These are phyloP conservation scores for Balanococcus diminutus DNA, from an alignment of 2,888 invertebrate species.

Conservation along the genomic window DNA sequence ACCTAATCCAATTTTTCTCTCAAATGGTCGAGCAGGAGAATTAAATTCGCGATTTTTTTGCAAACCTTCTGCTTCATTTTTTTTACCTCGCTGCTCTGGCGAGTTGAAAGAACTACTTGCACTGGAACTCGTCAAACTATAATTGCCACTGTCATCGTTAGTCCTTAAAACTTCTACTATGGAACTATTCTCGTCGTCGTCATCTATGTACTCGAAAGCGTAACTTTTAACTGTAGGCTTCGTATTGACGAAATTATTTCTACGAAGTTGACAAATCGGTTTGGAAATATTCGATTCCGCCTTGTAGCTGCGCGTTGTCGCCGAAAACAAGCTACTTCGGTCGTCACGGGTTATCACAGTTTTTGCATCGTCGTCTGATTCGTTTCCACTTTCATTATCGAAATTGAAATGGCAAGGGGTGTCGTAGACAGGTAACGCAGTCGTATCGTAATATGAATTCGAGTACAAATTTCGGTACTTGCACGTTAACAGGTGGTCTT, in stretches of 20 bases:
- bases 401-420: constrained; percentile 3
- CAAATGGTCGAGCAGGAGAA: not conserved
- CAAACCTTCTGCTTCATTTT: too few relatives aligned
- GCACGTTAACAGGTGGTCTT: constrained; percentile 55
- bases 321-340: not conserved
- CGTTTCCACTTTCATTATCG: not conserved
- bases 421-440: not conserved
- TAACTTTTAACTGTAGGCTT: not conserved
- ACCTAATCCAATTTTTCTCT: not conserved
- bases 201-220: not conserved
- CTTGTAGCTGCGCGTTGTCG: not conserved
- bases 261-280: not conserved
- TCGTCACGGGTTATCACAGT: not conserved
- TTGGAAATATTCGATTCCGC: not conserved
- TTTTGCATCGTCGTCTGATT: not conserved
- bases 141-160: not conserved
- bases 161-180: not conserved
- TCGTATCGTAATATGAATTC: not conserved
- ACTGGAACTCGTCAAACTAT: not conserved
- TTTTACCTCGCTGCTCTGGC: too few relatives aligned
- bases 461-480: not conserved
- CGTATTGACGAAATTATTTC: not conserved
- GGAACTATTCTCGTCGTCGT: not conserved
- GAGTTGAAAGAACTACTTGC: too few relatives aligned
- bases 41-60: too few relatives aligned